Conservation (phyloP, 2,888 invertebrate genomes). For the Macrophya alboannulata region DNA sequence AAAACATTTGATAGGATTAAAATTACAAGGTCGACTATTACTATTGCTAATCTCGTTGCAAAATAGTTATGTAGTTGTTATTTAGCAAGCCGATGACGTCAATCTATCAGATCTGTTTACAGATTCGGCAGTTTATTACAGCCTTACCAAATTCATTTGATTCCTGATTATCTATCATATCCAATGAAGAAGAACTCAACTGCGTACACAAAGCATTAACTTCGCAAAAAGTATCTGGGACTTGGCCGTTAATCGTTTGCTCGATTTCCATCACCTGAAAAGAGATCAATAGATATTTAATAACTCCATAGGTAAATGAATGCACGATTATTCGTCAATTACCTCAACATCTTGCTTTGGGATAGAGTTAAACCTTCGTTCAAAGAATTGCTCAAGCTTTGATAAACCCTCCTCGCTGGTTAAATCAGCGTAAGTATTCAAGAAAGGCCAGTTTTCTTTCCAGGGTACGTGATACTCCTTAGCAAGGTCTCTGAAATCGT, state of each 20-base stretch:
- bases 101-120: not conserved
- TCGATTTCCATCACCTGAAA: slow-evolving; percentile 55
- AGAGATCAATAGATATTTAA: not conserved
- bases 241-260: not conserved
- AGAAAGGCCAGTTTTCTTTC: slow-evolving; percentile 97
- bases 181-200: slow-evolving; percentile 64
- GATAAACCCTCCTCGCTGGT: slow-evolving; percentile 87
- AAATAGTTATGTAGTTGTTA: not conserved
- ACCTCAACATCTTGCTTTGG: slow-evolving; percentile 71
- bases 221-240: slow-evolving; percentile 61
- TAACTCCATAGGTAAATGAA: not conserved
- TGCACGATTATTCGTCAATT: not conserved
- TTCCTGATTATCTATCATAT: slow-evolving; percentile 17
- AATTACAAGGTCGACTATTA: slow-evolving; percentile 5
- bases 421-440: slow-evolving; percentile 91
- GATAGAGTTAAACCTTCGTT: slow-evolving; percentile 81
- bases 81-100: not conserved
- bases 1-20: not conserved
- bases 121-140: not conserved
- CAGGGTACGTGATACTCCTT: slow-evolving; percentile 89
- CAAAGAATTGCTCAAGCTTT: slow-evolving; percentile 89
- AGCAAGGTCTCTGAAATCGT: slow-evolving; percentile 84
- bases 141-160: slow-evolving; percentile 22
- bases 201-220: slow-evolving; percentile 64
- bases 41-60: not conserved